Evolutionary conservation across 2,113 vertebrate genomes (phyloP).

Genomic region (Salvelinus alpinus): DNA sequence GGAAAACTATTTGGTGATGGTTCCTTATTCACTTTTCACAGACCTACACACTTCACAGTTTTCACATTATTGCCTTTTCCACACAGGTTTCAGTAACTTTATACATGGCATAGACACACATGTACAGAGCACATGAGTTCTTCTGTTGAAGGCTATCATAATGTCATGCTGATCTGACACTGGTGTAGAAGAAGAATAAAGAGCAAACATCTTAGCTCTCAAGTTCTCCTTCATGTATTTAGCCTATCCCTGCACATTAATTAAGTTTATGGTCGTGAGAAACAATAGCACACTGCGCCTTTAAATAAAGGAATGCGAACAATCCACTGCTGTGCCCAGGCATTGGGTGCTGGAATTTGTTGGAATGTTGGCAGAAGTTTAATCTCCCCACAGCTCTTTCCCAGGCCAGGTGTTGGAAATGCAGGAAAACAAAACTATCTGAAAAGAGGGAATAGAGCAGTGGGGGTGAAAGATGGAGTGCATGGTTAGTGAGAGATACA

Average conservation of each 20-base stretch:
- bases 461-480: slow-evolving; percentile 13
- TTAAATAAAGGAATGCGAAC: slow-evolving; percentile 58
- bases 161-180: neutral
- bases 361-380: slow-evolving; percentile 62
- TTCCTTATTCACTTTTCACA: slow-evolving; percentile 45
- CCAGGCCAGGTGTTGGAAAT: slow-evolving; percentile 58
- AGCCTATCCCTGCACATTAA: slow-evolving; percentile 2
- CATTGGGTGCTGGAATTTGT: slow-evolving; percentile 56
- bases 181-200: neutral
- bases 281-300: slow-evolving; percentile 57
- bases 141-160: no score
- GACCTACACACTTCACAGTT: neutral
- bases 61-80: no score
- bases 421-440: slow-evolving; percentile 52
- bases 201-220: neutral
- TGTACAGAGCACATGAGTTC: no score
- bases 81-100: no score
- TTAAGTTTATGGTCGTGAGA: slow-evolving; percentile 3
- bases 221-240: no score
- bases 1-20: slow-evolving; percentile 50
- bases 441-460: slow-evolving; percentile 13
- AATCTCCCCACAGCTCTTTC: slow-evolving; percentile 54
- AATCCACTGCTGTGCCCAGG: slow-evolving; percentile 62
- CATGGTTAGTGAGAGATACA: slow-evolving; percentile 39
- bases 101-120: no score